A percentile compares a stretch with the other conserved stretches of the same genome.
Conservation (phyloP, 2,797 vertebrate species). For the Naso thynnoides region DNA sequence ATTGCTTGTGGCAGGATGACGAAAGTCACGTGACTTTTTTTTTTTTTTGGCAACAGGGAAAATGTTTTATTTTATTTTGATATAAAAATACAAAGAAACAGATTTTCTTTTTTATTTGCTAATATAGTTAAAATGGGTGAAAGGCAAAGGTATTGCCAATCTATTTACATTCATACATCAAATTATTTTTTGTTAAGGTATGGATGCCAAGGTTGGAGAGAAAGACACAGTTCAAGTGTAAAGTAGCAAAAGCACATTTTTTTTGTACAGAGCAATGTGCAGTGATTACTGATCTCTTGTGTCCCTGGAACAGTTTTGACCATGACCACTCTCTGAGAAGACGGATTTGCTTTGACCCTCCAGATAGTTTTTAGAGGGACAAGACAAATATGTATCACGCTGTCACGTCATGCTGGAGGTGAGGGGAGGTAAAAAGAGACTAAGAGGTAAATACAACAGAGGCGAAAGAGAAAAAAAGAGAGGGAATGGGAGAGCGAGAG, state of each 20-base stretch:
- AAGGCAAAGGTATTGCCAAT: not conserved
- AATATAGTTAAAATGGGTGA: not conserved
- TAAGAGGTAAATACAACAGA: constrained; percentile 74
- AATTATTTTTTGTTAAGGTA: constrained; percentile 8
- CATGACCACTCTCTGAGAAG: constrained; percentile 74
- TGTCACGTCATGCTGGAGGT: constrained; percentile 69
- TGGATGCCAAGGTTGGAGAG: not conserved
- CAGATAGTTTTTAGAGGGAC: constrained; percentile 77
- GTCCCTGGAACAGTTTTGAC: constrained; percentile 67
- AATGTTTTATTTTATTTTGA: too few relatives aligned
- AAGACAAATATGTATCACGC: constrained; percentile 78
- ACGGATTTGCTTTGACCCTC: constrained; percentile 74
- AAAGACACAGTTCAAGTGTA: constrained; percentile 12
- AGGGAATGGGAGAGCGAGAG: constrained; percentile 40
- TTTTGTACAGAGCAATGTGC: constrained; percentile 19
- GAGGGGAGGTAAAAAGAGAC: constrained; percentile 74
- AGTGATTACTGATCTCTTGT: constrained; percentile 68
- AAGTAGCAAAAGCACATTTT: not conserved
- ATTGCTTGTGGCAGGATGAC: too few relatives aligned
- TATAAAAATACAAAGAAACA: too few relatives aligned
- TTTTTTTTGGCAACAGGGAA: too few relatives aligned
- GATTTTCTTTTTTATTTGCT: too few relatives aligned
- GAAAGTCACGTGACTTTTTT: too few relatives aligned
- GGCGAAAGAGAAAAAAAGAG: constrained; percentile 42
- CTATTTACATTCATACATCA: not conserved